Percentiles rank a stretch among this genome's conserved stretches.
Conservation (phyloP, 2,113 vertebrate species). For the Colinus virginianus region DNA sequence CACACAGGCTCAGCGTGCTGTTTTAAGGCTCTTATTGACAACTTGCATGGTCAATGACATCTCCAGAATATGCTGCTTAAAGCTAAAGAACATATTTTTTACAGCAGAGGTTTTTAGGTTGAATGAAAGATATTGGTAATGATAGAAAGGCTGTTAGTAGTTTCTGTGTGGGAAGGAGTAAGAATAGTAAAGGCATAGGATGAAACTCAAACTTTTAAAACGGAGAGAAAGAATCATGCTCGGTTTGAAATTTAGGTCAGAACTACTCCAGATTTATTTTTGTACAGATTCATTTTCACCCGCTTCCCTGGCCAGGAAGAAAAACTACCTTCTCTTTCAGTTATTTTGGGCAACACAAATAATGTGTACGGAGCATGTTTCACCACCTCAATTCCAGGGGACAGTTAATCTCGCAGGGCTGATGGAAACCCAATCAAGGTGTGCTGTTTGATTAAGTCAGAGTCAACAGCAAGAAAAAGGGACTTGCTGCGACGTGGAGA, state of each 20-base stretch:
- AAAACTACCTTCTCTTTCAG: not conserved
- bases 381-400: not conserved
- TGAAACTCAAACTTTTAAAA: not conserved
- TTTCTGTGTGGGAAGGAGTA: not conserved
- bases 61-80: not conserved
- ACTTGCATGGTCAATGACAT: not conserved
- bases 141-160: not conserved
- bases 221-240: not conserved
- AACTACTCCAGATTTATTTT: conserved; percentile 32
- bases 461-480: conserved; percentile 13
- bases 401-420: not conserved
- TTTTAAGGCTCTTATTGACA: not conserved
- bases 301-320: not conserved
- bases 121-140: not conserved
- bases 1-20: not conserved
- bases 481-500: not conserved
- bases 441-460: not conserved
- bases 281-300: not conserved
- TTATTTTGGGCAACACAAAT: not conserved
- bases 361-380: not conserved
- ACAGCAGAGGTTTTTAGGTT: not conserved
- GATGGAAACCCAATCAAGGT: not conserved
- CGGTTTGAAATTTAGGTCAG: conserved; percentile 43
- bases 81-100: not conserved
- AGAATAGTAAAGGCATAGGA: not conserved